These are phyloP conservation scores for Opisthocomus hoazin DNA, from an alignment of 2,113 vertebrate genomes.

Conservation along the genomic window DNA sequence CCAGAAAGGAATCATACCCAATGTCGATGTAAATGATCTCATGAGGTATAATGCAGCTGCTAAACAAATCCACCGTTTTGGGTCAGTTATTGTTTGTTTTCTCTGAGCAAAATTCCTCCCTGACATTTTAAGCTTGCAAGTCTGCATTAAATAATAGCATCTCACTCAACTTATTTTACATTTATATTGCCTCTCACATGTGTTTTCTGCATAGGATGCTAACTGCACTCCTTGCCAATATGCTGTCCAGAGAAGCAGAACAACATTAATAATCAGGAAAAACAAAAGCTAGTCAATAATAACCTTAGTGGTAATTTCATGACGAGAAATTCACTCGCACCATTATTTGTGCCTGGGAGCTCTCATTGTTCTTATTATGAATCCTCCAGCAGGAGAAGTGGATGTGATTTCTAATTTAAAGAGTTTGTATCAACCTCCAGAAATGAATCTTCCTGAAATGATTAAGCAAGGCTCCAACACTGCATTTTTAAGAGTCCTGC, in stretches of 20 bases:
- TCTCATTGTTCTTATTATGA: not conserved
- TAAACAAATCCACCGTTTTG: not conserved
- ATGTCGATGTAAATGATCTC: not conserved
- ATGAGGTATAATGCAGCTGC: not conserved
- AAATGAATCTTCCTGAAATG: not conserved
- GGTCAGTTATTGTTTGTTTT: not conserved
- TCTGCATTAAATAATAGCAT: not conserved
- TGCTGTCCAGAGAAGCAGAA: constrained; percentile 21
- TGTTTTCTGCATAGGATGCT: not conserved
- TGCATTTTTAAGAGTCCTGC: not conserved
- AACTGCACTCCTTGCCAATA: not conserved
- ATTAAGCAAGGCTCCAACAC: not conserved
- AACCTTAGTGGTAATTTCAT: constrained; percentile 35
- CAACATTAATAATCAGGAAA: constrained; percentile 27
- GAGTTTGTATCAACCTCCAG: not conserved
- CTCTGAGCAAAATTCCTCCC: not conserved
- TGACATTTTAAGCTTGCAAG: not conserved
- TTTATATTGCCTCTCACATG: not conserved
- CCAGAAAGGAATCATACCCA: not conserved
- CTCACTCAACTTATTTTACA: constrained; percentile 25
- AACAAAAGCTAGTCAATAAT: constrained; percentile 42
- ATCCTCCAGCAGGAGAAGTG: not conserved
- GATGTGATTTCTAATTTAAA: constrained; percentile 40
- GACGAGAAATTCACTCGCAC: not conserved
- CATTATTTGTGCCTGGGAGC: constrained; percentile 19